A percentile compares a stretch with the other conserved stretches of the same genome.
Evolutionary conservation across 92 coral and sea anemone genomes (phyloP).

Genomic region (Porites evermanni): DNA sequence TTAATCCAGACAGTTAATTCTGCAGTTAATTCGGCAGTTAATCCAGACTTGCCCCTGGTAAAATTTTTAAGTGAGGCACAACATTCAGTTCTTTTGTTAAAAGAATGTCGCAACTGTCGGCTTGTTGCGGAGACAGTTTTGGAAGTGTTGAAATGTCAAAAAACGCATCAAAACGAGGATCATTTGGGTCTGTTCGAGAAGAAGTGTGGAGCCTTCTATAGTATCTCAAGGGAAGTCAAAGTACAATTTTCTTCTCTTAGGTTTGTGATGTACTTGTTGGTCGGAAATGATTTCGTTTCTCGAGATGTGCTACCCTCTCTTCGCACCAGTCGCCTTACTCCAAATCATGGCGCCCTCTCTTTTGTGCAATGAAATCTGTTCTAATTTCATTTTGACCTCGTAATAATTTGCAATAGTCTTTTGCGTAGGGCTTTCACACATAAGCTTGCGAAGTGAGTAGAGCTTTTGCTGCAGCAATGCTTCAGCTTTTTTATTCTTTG

Average conservation of each 20-base stretch:
- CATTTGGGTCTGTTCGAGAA: background rate
- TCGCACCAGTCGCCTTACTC: constrained; percentile 9
- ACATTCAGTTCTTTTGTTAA: too few species aligned
- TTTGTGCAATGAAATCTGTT: constrained; percentile 10
- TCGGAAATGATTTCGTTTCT: too few species aligned
- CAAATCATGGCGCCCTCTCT: constrained; percentile 15
- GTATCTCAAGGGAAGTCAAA: background rate
- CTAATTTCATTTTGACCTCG: constrained; percentile 4
- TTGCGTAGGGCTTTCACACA: background rate
- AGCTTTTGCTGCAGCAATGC: too few species aligned
- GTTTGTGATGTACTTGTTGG: constrained; percentile 5
- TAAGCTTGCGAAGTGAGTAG: too few species aligned
- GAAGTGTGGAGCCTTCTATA: background rate
- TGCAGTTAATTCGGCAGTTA: too few species aligned
- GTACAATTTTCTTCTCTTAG: background rate
- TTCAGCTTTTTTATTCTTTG: too few species aligned
- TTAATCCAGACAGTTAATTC: too few species aligned
- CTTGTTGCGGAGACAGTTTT: background rate
- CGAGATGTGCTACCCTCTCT: background rate
- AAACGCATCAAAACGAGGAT: too few species aligned
- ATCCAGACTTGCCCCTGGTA: background rate
- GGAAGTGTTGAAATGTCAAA: background rate
- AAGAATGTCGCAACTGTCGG: background rate
- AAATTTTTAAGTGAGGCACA: background rate
- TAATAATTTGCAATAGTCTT: constrained; percentile 15